A percentile compares a stretch with the other conserved stretches of the same genome.
These are phyloP conservation scores for Vulpes lagopus DNA, from an alignment of 2,113 vertebrate species.

Conservation along the genomic window DNA sequence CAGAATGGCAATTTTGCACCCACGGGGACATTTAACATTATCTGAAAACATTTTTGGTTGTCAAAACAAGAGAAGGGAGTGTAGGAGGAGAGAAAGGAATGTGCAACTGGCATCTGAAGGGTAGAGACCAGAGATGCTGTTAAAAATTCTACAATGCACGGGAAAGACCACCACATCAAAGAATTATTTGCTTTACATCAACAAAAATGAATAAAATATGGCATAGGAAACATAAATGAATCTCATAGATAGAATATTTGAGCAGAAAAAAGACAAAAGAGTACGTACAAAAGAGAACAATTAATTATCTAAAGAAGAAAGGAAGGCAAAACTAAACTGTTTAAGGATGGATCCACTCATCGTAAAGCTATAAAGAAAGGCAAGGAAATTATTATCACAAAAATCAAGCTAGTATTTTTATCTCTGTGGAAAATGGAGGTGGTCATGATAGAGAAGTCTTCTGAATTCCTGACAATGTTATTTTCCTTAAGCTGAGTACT, in stretches of 20 bases:
- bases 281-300: neutral
- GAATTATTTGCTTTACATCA: neutral
- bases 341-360: neutral
- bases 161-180: neutral
- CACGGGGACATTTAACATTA: neutral
- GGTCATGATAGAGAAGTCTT: neutral
- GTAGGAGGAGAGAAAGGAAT: neutral
- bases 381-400: neutral
- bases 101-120: neutral
- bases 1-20: neutral
- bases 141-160: neutral
- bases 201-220: neutral
- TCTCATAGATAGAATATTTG: neutral
- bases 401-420: constrained; percentile 19
- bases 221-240: neutral
- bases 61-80: neutral
- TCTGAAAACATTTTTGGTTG: neutral
- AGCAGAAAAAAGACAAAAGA: neutral
- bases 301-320: neutral
- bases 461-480: neutral
- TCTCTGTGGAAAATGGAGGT: neutral
- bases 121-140: neutral
- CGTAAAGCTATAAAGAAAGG: neutral
- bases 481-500: neutral
- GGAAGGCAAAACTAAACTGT: neutral